phyloP scores from a whole-genome alignment of 1,140 invertebrate genomes.

The Orius laevigatus region DNA sequence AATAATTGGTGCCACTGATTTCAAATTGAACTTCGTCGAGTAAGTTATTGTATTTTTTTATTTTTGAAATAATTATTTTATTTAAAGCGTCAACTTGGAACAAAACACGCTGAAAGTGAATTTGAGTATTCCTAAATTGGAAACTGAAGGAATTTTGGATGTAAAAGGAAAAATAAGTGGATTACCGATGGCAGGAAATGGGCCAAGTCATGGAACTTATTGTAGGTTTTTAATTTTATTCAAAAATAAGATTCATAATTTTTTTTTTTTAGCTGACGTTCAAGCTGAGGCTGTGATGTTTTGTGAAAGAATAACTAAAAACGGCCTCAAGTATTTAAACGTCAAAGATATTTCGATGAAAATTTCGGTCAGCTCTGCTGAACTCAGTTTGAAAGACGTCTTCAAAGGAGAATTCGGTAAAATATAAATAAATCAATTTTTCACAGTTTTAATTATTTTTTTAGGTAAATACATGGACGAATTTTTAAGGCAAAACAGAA shows the following conservation, averaged over 20 bases:
- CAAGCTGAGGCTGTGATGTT: constrained; percentile 37
- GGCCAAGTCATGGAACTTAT: constrained; percentile 35
- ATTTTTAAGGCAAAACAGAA: constrained; percentile 41
- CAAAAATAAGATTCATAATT: not conserved
- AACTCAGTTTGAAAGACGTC: constrained; percentile 21
- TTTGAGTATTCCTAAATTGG: constrained; percentile 35
- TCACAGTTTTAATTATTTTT: constrained; percentile 27
- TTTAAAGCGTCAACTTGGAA: constrained; percentile 32
- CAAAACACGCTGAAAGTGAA: constrained; percentile 32
- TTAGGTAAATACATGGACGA: constrained; percentile 29
- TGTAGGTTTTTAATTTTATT: constrained; percentile 29
- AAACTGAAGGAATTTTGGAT: constrained; percentile 34
- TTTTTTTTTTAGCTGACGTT: constrained; percentile 36
- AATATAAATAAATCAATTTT: too few relatives aligned
- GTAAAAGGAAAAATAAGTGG: constrained; percentile 42
- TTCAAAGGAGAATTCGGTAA: constrained; percentile 21
- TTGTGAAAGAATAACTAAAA: constrained; percentile 33
- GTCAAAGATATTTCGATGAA: constrained; percentile 35
- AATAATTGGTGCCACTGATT: too few relatives aligned
- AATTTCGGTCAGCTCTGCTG: constrained; percentile 20
- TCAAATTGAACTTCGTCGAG: too few relatives aligned
- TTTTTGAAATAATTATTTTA: too few relatives aligned
- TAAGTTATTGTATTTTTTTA: too few relatives aligned
- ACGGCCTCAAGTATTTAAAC: constrained; percentile 33
- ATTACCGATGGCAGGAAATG: constrained; percentile 40